Conservation (phyloP, 2,113 vertebrate species). For the Sphyrna mokarran region DNA sequence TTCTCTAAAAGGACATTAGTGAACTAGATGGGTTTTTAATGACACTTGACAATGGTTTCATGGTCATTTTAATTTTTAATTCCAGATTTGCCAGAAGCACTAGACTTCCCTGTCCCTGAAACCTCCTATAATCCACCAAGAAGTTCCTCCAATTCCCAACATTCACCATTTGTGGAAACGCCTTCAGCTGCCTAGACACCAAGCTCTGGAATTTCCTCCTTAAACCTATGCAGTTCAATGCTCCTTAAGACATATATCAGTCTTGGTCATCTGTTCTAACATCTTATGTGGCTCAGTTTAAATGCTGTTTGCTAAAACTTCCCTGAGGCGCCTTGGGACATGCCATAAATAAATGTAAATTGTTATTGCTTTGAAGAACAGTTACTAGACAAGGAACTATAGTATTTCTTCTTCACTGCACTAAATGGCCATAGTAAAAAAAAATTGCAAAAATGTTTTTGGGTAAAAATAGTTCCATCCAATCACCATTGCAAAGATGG, state of each 20-base stretch:
- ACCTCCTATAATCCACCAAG: background rate
- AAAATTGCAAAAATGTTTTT: background rate
- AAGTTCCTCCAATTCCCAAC: background rate
- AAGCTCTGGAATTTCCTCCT: background rate
- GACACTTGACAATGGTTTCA: no score
- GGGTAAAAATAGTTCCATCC: background rate
- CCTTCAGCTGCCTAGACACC: background rate
- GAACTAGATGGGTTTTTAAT: no score
- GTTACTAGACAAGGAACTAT: background rate
- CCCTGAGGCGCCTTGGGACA: no score
- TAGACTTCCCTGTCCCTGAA: background rate
- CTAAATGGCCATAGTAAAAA: background rate
- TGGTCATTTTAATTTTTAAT: no score
- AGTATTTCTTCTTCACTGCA: background rate
- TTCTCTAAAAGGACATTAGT: no score
- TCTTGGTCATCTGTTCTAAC: background rate
- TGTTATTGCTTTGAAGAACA: background rate
- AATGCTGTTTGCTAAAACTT: background rate
- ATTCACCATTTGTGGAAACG: background rate
- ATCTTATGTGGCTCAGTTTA: background rate
- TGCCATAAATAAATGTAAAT: background rate
- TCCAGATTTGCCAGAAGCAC: background rate
- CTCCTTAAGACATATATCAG: background rate
- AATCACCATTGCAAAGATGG: background rate
- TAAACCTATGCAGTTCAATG: background rate